Conservation (phyloP, 2,797 vertebrate genomes). For the Oceanodroma leucorhoa region DNA sequence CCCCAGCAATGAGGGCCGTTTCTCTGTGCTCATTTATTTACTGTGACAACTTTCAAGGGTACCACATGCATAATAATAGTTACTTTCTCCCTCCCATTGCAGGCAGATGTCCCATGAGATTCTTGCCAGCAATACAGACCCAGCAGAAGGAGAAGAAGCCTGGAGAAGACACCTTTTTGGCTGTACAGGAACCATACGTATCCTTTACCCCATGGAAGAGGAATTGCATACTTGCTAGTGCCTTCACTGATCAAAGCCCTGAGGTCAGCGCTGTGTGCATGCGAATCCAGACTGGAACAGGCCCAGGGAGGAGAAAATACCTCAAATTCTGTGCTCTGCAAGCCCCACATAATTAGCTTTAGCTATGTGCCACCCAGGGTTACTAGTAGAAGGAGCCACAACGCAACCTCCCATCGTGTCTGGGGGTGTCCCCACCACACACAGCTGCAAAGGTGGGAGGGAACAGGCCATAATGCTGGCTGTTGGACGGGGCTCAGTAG, state of each 20-base stretch:
- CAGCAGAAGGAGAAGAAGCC: neutral
- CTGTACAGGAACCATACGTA: neutral
- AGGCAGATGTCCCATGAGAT: neutral
- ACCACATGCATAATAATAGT: neutral
- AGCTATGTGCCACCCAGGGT: neutral
- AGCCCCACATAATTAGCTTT: neutral
- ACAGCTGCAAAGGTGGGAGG: neutral
- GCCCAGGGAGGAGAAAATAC: neutral
- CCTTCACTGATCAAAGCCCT: neutral
- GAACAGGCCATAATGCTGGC: neutral
- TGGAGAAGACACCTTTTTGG: neutral
- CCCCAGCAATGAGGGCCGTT: neutral
- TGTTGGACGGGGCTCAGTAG: neutral
- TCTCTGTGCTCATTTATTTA: neutral
- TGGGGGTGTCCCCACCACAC: neutral
- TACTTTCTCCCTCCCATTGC: neutral
- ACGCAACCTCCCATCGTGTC: neutral
- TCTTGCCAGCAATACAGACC: neutral
- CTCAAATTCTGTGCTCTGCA: neutral
- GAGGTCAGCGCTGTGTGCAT: neutral
- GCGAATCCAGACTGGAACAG: neutral
- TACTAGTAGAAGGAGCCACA: neutral
- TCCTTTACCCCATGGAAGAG: neutral
- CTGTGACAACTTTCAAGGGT: neutral
- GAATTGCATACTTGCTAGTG: neutral